phyloP scores from a whole-genome alignment of 2,797 vertebrate genomes.

The Kryptopterus vitreolus region DNA sequence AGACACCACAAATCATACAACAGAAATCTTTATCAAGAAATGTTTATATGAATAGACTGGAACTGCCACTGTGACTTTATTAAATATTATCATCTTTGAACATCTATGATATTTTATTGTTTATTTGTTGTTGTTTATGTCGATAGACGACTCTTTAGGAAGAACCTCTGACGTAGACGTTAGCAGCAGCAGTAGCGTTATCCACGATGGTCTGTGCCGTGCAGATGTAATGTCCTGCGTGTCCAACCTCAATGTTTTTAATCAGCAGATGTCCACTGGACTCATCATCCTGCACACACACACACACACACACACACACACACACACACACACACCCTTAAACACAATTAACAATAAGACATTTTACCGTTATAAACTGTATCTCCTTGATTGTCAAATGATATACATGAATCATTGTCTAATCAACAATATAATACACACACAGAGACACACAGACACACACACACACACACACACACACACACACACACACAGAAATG shows the following conservation, averaged over 20 bases:
- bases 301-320: conserved; percentile 17
- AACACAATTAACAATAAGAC: background rate
- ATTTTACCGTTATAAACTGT: background rate
- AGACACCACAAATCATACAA: conserved; percentile 8
- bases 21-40: no score
- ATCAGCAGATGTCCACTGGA: conserved; percentile 86
- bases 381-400: background rate
- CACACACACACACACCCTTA: conserved; percentile 25
- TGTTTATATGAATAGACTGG: no score
- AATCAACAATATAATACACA: background rate
- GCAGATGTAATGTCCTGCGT: conserved; percentile 90
- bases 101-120: background rate
- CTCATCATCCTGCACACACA: conserved; percentile 69
- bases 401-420: background rate
- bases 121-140: background rate
- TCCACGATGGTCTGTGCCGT: conserved; percentile 95
- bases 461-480: no score
- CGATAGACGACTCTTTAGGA: background rate
- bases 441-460: no score
- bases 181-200: conserved; percentile 84
- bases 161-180: conserved; percentile 91
- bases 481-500: background rate
- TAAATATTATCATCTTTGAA: background rate
- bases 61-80: background rate
- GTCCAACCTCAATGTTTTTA: conserved; percentile 84